A percentile compares a stretch with the other conserved stretches of the same genome.
phyloP scores from a whole-genome alignment of 1,140 invertebrate genomes.

The Brachionus koreanus region DNA sequence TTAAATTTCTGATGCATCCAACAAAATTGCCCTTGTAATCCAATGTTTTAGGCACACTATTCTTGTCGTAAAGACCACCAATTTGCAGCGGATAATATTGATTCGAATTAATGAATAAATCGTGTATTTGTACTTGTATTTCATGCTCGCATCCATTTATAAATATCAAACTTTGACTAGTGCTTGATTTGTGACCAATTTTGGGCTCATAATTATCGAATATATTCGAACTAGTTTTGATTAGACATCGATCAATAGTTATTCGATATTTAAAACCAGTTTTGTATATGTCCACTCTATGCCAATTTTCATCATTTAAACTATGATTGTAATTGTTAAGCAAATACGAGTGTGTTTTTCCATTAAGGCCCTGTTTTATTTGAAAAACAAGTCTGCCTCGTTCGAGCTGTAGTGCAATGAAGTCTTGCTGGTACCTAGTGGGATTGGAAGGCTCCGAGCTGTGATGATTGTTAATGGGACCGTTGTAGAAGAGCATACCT shows the following conservation, averaged over 20 bases:
- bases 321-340: constrained; percentile 18
- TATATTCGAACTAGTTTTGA: neutral
- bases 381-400: constrained; percentile 81
- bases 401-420: constrained; percentile 85
- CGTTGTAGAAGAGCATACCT: constrained; percentile 90
- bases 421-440: constrained; percentile 64
- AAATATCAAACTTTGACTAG: neutral
- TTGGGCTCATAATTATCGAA: neutral
- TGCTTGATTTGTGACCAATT: neutral
- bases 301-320: constrained; percentile 65
- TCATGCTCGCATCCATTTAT: constrained; percentile 43
- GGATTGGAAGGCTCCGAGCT: neutral
- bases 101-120: constrained; percentile 36
- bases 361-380: constrained; percentile 91
- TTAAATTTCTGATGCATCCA: constrained; percentile 20
- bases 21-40: constrained; percentile 39
- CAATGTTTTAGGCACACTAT: neutral
- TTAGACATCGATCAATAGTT: constrained; percentile 24
- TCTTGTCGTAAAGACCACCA: constrained; percentile 39
- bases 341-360: constrained; percentile 69
- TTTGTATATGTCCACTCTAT: constrained; percentile 89
- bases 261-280: constrained; percentile 63
- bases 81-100: constrained; percentile 42
- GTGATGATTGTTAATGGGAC: constrained; percentile 76
- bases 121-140: constrained; percentile 35